Evolutionary conservation across 2,888 invertebrate species (phyloP), one percentile per base, ranked within the genome.

Genomic region (Caprella mutica): DNA sequence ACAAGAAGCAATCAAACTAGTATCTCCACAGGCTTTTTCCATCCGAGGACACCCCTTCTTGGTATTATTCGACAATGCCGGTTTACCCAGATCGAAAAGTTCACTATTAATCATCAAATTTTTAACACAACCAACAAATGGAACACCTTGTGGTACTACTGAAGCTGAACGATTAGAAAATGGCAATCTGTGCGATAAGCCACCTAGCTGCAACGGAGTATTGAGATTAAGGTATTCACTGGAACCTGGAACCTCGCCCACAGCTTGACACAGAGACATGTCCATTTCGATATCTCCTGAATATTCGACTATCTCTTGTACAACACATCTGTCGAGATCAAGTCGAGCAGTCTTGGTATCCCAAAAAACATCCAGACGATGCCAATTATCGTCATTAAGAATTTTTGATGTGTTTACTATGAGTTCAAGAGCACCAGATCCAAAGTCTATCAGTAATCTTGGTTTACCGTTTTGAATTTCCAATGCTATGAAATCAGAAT

Each of bases 321-420:
- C 86, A 71, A 85, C 87, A 72, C 96, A 96, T 68, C 81, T 87
- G 73, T 96, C 96, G 12, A 96, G 87, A 4, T 93, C 85, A 80
- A 96, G 83, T 67, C 88, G 81, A 0, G 93, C 87, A 69, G 82
- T 85, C 73, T 94, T 92, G 3, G 90, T 89, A 68, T 89, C 85
- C 89, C 93, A 94, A 72, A 92, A 92, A 66, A 99, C 81, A 71
- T 96, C 96, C 58, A 98, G 77, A 58, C 91, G 81, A 74, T 99
- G 98, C 97, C 98, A 98, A 72, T 91, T 88, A 5, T 96, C 97
- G 71, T 99, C 97, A 71, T 92, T 89, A 61, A 94, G 76, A 0
- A 85, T 83, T 71, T 85, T 84, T 69, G 87, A 86, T 0, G 87
- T 86, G 74, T 86, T 86, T 46, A 70, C 69, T 70, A 85, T 80